A percentile compares a stretch with the other conserved stretches of the same genome.
These are phyloP conservation scores for Oxycera nigricornis DNA, from an alignment of 2,888 invertebrate species.

Conservation along the genomic window DNA sequence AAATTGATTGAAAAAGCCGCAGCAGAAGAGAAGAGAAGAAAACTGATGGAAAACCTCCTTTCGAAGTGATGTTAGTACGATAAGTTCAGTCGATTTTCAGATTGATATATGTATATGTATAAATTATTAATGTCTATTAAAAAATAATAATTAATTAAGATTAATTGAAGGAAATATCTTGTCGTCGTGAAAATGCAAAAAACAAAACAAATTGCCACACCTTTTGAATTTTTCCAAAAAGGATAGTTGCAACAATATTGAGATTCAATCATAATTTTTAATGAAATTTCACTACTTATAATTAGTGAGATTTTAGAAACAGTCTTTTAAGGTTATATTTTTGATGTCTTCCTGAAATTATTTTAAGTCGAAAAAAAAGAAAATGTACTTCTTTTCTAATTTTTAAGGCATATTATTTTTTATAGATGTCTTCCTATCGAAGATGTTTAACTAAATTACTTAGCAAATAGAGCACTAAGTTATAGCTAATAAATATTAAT, in stretches of 20 bases:
- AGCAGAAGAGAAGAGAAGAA: neutral
- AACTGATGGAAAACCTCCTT: slow-evolving; percentile 7
- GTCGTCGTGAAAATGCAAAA: neutral
- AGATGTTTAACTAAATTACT: neutral
- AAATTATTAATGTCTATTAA: slow-evolving; percentile 21
- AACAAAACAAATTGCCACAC: neutral
- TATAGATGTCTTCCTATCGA: neutral
- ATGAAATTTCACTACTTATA: neutral
- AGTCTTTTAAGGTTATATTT: too few species aligned
- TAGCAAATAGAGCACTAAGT: neutral
- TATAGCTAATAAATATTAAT: slow-evolving; percentile 18
- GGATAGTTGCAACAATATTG: neutral
- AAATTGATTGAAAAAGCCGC: neutral
- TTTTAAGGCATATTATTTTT: neutral
- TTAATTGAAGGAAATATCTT: neutral
- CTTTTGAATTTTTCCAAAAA: neutral
- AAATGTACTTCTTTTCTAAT: neutral
- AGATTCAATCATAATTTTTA: neutral
- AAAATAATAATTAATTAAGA: neutral
- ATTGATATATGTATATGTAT: neutral
- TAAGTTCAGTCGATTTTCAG: neutral
- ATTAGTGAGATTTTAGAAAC: too few species aligned
- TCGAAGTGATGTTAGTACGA: slow-evolving; percentile 33
- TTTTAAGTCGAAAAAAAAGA: neutral
- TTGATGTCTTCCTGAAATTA: neutral